A percentile compares a stretch with the other conserved stretches of the same genome.
Evolutionary conservation across 2,888 invertebrate genomes (phyloP).

Genomic region (Nomada hirtipes): DNA sequence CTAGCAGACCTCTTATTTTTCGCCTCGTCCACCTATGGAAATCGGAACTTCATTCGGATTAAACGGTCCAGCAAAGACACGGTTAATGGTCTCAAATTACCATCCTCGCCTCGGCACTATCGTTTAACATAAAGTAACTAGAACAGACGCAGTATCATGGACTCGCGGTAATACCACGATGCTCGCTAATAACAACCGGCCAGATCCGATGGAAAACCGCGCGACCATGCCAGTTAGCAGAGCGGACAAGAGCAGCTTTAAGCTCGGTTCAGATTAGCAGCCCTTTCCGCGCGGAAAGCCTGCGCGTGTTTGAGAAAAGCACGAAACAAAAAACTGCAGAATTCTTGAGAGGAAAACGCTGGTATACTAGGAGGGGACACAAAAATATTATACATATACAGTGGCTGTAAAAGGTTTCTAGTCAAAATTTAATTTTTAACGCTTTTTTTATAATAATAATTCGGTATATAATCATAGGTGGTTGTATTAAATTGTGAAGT

Average conservation of each 20-base stretch:
- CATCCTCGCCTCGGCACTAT: not conserved
- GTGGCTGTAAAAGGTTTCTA: too few species aligned
- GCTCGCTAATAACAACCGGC: conserved; percentile 37
- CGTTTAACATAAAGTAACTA: conserved; percentile 28
- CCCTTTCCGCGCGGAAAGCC: too few species aligned
- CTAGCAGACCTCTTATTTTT: not conserved
- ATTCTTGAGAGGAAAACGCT: too few species aligned
- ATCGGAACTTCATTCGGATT: conserved; percentile 30
- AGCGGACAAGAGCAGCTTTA: not conserved
- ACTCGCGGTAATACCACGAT: conserved; percentile 32
- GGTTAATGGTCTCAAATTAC: conserved; percentile 45
- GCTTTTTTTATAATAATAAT: too few species aligned
- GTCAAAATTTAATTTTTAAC: too few species aligned
- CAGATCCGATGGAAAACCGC: conserved; percentile 11
- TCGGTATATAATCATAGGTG: too few species aligned
- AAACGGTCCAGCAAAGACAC: conserved; percentile 34
- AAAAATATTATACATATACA: too few species aligned
- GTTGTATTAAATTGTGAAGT: too few species aligned
- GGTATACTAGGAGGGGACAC: too few species aligned
- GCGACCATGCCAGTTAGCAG: conserved; percentile 21
- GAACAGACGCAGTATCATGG: conserved; percentile 27
- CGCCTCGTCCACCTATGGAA: conserved; percentile 13
- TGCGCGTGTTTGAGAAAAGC: too few species aligned
- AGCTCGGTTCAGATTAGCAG: too few species aligned
- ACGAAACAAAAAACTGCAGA: too few species aligned